phyloP scores from a whole-genome alignment of 1,140 invertebrate genomes.

The Drosophila quadrilineata region DNA sequence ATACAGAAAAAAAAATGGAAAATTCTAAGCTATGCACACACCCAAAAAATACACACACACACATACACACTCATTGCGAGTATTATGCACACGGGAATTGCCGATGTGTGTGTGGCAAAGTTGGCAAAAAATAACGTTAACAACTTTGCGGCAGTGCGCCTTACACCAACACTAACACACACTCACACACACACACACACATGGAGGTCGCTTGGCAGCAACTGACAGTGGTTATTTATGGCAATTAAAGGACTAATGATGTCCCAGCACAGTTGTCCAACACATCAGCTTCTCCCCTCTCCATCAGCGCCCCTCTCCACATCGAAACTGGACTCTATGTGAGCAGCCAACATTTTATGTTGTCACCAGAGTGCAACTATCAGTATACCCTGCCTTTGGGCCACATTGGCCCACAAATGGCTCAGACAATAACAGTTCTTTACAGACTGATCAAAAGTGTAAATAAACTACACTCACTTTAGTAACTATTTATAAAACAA shows the following conservation, averaged over 20 bases:
- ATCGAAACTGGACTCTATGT: conserved; percentile 13
- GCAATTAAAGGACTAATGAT: conserved; percentile 80
- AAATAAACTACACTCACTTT: too few relatives aligned
- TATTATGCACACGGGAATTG: conserved; percentile 69
- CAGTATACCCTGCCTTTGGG: conserved; percentile 20
- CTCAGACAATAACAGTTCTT: neutral
- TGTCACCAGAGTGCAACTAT: conserved; percentile 9
- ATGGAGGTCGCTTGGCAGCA: neutral
- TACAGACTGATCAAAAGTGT: neutral
- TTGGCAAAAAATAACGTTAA: conserved; percentile 71
- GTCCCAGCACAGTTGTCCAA: conserved; percentile 60
- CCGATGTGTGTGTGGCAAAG: conserved; percentile 36
- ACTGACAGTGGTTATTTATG: conserved; percentile 69
- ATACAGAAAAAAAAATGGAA: too few relatives aligned
- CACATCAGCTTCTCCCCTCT: conserved; percentile 28
- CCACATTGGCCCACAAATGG: neutral
- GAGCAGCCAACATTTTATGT: conserved; percentile 30
- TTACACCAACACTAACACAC: neutral
- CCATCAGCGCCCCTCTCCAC: neutral
- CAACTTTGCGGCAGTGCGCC: conserved; percentile 60
- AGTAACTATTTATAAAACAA: too few relatives aligned
- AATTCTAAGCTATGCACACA: conserved; percentile 51
- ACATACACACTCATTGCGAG: conserved; percentile 13
- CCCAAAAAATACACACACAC: conserved; percentile 1
- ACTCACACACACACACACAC: too few relatives aligned